A percentile compares a stretch with the other conserved stretches of the same genome.
Evolutionary conservation across 1,140 invertebrate species (phyloP).

Genomic region (Odontomachus brunneus): DNA sequence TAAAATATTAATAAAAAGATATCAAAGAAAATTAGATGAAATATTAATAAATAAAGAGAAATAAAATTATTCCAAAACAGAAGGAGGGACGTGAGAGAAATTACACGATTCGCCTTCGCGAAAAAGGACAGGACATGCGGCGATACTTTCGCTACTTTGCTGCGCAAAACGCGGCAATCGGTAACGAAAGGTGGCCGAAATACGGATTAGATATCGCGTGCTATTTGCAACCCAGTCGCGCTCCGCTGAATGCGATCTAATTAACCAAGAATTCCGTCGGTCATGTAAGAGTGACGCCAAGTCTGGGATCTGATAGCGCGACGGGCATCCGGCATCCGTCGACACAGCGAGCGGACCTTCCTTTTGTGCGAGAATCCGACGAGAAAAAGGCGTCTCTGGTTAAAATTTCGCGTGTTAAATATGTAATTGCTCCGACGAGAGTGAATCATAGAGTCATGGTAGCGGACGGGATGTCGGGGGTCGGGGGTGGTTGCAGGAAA

Average conservation of each 20-base stretch:
- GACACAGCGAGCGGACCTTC: conserved; percentile 33
- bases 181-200: background rate
- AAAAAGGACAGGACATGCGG: background rate
- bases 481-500: conserved; percentile 54
- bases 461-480: conserved; percentile 1
- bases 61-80: too few relatives aligned
- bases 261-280: conserved; percentile 62
- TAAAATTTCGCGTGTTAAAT: conserved; percentile 82
- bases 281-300: conserved; percentile 24
- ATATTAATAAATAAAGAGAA: too few relatives aligned
- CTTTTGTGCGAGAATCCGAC: conserved; percentile 25
- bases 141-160: background rate
- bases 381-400: conserved; percentile 64
- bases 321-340: conserved; percentile 52
- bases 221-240: background rate
- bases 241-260: conserved; percentile 53
- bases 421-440: conserved; percentile 77
- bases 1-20: too few relatives aligned
- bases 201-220: conserved; percentile 17
- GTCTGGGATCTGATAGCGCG: conserved; percentile 62
- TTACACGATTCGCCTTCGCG: background rate
- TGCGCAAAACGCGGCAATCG: background rate
- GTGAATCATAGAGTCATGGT: conserved; percentile 57
- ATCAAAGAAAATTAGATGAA: too few relatives aligned
- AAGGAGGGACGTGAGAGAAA: too few relatives aligned